Conservation (phyloP, 2,888 invertebrate species). For the Hyles lineata region DNA sequence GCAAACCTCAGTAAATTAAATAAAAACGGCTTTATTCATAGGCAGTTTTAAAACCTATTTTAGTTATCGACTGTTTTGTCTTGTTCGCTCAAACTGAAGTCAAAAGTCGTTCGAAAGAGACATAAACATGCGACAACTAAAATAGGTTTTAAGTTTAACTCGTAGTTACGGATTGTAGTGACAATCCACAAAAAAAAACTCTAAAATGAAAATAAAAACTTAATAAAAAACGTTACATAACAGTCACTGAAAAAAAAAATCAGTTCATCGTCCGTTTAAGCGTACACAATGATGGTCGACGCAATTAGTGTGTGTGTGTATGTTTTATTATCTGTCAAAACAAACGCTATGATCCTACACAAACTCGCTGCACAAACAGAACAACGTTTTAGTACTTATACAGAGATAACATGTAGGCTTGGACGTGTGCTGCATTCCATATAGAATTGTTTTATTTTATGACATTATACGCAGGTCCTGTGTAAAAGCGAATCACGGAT, state of each 20-base stretch:
- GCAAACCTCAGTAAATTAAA: too few species aligned
- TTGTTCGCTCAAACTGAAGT: too few species aligned
- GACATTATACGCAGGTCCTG: neutral
- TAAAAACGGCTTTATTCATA: too few species aligned
- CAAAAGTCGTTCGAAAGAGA: too few species aligned
- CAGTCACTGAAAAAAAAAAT: slow-evolving; percentile 16
- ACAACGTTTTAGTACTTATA: slow-evolving; percentile 14
- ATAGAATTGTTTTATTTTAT: neutral
- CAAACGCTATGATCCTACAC: slow-evolving; percentile 43
- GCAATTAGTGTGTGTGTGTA: slow-evolving; percentile 34
- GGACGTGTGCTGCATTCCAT: slow-evolving; percentile 9
- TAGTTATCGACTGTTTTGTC: too few species aligned
- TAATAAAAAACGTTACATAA: neutral
- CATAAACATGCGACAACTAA: too few species aligned
- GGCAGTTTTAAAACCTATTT: too few species aligned
- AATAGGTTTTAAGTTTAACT: too few species aligned
- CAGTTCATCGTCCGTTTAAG: slow-evolving; percentile 33
- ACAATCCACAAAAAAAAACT: too few species aligned
- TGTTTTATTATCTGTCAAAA: slow-evolving; percentile 35
- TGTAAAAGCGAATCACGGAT: too few species aligned
- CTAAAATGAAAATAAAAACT: too few species aligned
- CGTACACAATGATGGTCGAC: slow-evolving; percentile 14
- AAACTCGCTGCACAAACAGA: slow-evolving; percentile 32
- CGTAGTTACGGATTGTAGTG: too few species aligned
- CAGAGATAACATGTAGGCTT: neutral